Conservation (phyloP, 2,113 vertebrate genomes). For the Merops nubicus region DNA sequence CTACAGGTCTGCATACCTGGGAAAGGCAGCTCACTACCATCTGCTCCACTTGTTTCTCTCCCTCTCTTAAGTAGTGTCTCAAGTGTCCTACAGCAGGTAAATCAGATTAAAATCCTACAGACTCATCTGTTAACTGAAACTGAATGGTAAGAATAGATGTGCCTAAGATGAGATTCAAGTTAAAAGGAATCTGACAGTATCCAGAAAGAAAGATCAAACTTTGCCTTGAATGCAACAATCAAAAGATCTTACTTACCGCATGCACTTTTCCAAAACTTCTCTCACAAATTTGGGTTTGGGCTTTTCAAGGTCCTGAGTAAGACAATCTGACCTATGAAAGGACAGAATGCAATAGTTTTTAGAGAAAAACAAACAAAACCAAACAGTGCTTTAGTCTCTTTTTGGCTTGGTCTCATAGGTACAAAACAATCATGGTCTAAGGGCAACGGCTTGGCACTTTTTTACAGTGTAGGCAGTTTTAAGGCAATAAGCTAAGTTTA, state of each 20-base stretch:
- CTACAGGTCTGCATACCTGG: neutral
- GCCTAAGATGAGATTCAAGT: neutral
- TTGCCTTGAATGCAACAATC: neutral
- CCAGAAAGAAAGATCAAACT: neutral
- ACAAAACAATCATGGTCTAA: neutral
- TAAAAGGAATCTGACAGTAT: neutral
- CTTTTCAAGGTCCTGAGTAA: constrained; percentile 89
- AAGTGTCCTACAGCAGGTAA: neutral
- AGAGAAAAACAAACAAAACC: neutral
- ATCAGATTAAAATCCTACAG: neutral
- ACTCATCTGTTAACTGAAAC: neutral
- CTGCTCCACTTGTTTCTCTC: neutral
- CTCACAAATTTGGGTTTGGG: constrained; percentile 97
- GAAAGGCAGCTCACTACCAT: neutral
- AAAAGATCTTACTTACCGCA: constrained; percentile 83
- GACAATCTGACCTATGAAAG: constrained; percentile 89
- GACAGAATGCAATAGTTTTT: neutral
- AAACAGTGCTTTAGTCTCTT: neutral
- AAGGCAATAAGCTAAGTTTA: neutral
- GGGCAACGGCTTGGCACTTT: neutral
- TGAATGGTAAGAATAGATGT: neutral
- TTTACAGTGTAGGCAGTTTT: neutral
- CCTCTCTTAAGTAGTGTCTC: neutral
- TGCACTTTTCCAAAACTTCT: constrained; percentile 95
- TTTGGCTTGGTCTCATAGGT: neutral